Evolutionary conservation across 1,140 invertebrate genomes (phyloP).

Genomic region (Pectinophora gossypiella): DNA sequence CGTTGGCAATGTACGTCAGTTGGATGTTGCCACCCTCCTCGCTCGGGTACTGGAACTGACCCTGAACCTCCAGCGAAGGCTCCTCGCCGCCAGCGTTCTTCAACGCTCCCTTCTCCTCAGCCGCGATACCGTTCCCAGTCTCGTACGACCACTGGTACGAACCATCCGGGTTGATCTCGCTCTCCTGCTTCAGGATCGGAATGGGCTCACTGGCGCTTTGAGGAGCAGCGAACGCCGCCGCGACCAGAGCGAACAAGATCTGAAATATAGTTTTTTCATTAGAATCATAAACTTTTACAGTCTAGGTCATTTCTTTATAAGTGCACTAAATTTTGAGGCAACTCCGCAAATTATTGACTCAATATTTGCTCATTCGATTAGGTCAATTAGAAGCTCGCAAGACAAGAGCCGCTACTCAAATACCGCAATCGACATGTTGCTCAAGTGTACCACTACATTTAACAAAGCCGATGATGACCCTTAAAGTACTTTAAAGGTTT

Average conservation of each 20-base stretch:
- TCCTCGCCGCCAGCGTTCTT: conserved; percentile 69
- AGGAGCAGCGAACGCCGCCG: conserved; percentile 64
- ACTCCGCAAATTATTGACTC: background rate
- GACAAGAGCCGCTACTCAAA: background rate
- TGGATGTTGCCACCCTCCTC: conserved; percentile 76
- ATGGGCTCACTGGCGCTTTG: conserved; percentile 74
- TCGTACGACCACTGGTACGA: conserved; percentile 80
- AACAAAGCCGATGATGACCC: too few species aligned
- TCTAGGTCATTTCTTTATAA: too few species aligned
- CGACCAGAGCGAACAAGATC: conserved; percentile 59
- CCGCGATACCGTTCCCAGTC: conserved; percentile 76
- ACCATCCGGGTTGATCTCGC: conserved; percentile 80
- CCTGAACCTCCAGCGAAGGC: conserved; percentile 69
- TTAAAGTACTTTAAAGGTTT: too few species aligned
- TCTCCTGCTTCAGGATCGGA: conserved; percentile 78
- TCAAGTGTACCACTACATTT: background rate
- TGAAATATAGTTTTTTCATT: conserved; percentile 43
- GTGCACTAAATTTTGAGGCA: too few species aligned
- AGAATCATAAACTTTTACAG: too few species aligned
- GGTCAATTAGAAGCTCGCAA: background rate
- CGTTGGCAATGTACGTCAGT: conserved; percentile 80
- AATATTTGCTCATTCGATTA: background rate
- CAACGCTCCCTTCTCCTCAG: conserved; percentile 71
- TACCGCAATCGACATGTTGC: background rate
- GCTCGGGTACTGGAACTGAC: conserved; percentile 79